Evolutionary conservation across 2,113 vertebrate genomes (phyloP), one percentile per base, ranked within the genome.

Genomic region (Lycocorax pyrrhopterus): DNA sequence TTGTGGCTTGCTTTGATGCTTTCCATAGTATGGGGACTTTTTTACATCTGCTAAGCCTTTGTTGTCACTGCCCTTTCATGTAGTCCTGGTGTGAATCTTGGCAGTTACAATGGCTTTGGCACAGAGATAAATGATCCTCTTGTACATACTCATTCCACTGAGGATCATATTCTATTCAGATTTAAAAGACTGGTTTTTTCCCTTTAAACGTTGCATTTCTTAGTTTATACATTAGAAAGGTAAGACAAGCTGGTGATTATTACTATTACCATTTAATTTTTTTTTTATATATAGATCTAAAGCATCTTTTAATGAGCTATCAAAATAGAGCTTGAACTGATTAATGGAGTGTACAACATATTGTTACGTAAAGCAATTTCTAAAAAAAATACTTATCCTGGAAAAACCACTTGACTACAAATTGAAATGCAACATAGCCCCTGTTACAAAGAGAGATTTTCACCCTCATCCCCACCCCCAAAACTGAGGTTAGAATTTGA

Each of bases 381-480:
- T 91, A 93, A 96, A 85, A 85, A 47, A 96, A 87, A 77, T 72
- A 29, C 4, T 37, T 33, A 26, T 80, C 49, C 68, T 73, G 77
- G 78, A 93, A 96, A 93, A 88, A 86, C n/a, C 58, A 26, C 51
- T 87, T 94, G 71, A 37, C 25, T 69, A 90, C 93, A 95, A 95
- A 95, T 92, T 86, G n/a, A 94, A 96, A 92, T 78, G 51, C 94
- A 98, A 93, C 80, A 56, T 83, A 95, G 69, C 91, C 94, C 79
- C 80, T 94, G 82, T 78, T 96, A 92, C 55, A 78, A 86, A 93
- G 16, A 60, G 4, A 46, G 25, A 20, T 23, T 55, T 49, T 26
- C 35, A 56, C 30, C 14, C 21, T 75, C 76, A 33, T 60, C 35
- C 32, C 49, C 5, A 18, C 4, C 13, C 6, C 12, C 5, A 93